Evolutionary conservation across 1,140 invertebrate species (phyloP).

Genomic region (Brachionus asplanchnoidis): DNA sequence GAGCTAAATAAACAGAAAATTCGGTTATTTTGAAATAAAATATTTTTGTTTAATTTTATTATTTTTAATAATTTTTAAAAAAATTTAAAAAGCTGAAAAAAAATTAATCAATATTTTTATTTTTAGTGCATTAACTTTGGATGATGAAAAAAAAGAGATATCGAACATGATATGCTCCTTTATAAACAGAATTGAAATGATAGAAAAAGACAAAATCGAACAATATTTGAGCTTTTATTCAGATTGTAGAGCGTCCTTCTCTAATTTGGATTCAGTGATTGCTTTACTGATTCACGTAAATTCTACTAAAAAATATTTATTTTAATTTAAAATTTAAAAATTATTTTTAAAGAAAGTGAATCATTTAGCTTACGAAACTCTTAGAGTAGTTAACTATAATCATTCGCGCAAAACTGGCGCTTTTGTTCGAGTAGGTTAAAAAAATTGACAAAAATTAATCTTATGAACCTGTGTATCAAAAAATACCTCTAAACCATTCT

Average conservation of each 20-base stretch:
- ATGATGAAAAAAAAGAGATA: conserved; percentile 82
- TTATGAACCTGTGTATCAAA: no score
- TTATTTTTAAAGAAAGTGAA: conserved; percentile 67
- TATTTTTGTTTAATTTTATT: no score
- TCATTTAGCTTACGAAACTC: conserved; percentile 68
- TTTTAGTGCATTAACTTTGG: conserved; percentile 77
- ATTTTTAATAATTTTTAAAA: no score
- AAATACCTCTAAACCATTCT: no score
- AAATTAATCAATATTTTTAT: conserved; percentile 38
- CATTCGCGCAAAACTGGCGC: conserved; percentile 74
- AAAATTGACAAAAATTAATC: background rate
- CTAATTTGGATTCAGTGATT: conserved; percentile 79
- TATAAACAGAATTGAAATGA: conserved; percentile 70
- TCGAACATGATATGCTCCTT: conserved; percentile 74
- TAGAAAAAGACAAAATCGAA: conserved; percentile 68
- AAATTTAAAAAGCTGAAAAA: no score
- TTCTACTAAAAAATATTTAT: background rate
- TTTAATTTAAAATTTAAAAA: background rate
- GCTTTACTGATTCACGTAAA: conserved; percentile 74
- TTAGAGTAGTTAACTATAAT: conserved; percentile 68
- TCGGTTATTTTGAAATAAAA: no score
- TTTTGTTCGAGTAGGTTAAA: conserved; percentile 66
- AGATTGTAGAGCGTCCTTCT: conserved; percentile 78
- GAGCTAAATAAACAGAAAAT: no score
- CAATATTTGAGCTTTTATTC: conserved; percentile 86